Evolutionary conservation across 1,140 invertebrate species (phyloP).

Genomic region (Nilaparvata lugens): DNA sequence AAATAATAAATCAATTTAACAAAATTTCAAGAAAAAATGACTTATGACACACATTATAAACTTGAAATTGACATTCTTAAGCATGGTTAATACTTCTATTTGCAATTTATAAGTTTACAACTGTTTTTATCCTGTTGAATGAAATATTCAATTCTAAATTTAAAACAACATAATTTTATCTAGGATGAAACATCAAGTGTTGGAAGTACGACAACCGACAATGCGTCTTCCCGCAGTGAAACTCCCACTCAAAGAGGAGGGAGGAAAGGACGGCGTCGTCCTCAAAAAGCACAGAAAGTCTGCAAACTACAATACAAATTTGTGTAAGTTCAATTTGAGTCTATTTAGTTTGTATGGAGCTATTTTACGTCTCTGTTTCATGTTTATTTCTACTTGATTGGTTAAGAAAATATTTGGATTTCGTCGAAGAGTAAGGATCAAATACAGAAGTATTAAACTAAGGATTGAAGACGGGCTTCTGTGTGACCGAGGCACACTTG

Average conservation of each 20-base stretch:
- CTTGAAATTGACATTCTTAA: background rate
- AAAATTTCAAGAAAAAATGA: background rate
- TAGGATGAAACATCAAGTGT: conserved; percentile 50
- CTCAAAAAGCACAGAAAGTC: conserved; percentile 50
- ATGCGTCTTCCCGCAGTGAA: conserved; percentile 69
- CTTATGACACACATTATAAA: background rate
- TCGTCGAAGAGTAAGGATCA: too few relatives aligned
- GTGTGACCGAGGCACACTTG: too few relatives aligned
- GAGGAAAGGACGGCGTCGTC: conserved; percentile 51
- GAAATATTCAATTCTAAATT: too few relatives aligned
- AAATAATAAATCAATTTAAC: background rate
- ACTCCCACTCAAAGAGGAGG: conserved; percentile 62
- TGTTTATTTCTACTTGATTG: too few relatives aligned
- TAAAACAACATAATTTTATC: conserved; percentile 9
- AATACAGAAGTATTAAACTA: too few relatives aligned
- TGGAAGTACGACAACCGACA: conserved; percentile 73
- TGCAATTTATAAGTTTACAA: background rate
- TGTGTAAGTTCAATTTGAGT: conserved; percentile 43
- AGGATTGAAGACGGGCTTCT: too few relatives aligned
- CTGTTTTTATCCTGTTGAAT: too few relatives aligned
- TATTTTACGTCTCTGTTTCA: too few relatives aligned
- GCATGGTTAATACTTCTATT: background rate
- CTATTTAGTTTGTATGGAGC: too few relatives aligned
- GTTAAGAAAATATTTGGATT: too few relatives aligned
- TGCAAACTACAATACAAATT: conserved; percentile 70